Evolutionary conservation across 2,888 invertebrate genomes (phyloP), one percentile per base, ranked within the genome.

Genomic region (Tetragonisca angustula): DNA sequence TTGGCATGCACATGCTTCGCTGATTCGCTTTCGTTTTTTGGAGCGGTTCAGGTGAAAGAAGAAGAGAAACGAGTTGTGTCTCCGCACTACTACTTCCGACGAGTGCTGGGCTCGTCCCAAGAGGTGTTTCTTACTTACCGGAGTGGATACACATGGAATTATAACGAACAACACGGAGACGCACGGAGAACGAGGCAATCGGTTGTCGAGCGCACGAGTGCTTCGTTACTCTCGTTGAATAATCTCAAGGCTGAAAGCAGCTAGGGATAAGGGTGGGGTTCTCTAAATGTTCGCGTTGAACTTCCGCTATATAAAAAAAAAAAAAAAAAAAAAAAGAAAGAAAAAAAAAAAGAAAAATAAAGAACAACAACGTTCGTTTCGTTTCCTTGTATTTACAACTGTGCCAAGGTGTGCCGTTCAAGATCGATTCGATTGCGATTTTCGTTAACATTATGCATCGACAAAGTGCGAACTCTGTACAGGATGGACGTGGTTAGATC

Each of bases 211-310:
- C 24, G 49, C 32, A 65, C 77, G 86, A 86, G 68, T 82, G 80
- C 83, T 74, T 84, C 89, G 89, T 86, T 86, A 61, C 83, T 79
- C 89, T 59, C 81, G 32, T 32, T 68, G 78, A 32, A 59, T 61
- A 72, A 78, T 88, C 88, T 88, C 89, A 90, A 89, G 87, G 90
- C 87, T 89, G 92, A 93, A 94, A 94, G 94, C 93, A 94, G 94
- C 94, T 94, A 94, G 94, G 93, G 94, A 90, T 32, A 86, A 92
- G 93, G 93, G 93, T 92, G 85, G 89, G 85, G 81, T 78, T 78
- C 76, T 84, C 86, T 87, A 74, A 91, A 75, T 67, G 67, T 84
- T 82, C 81, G 73, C 74, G 75, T 80, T 76, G 43, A 75, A 43
- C 70, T 54, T 64, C 73, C 17, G 43, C 87, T 86, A 84, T n/a